Evolutionary conservation across 2,797 vertebrate genomes (phyloP), one percentile per base, ranked within the genome.

Genomic region (Gambelia wislizenii): DNA sequence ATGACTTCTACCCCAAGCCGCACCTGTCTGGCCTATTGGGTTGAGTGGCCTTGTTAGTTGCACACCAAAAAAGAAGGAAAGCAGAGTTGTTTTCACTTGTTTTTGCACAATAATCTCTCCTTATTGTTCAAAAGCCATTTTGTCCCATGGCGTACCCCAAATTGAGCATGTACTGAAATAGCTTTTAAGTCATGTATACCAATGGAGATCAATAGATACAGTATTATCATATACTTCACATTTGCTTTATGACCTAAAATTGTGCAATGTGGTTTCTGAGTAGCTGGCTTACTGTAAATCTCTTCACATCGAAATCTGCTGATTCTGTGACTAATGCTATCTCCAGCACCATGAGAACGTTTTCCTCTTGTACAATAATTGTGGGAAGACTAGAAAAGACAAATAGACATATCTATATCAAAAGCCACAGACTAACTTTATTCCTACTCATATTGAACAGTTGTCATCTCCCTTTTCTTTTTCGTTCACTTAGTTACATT

Each of bases 221-320:
- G 49, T 94, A 88, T 93, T 93, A 90, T 93, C 93, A 77, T 83
- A 56, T 87, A 95, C 61, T 42, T 94, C 85, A 72, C 83, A 94
- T 90, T 96, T 95, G 92, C 85, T 87, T 88, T 93, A 93, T 92
- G 83, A 93, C 85, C 91, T 94, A 94, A 96, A 95, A 94, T 95
- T 94, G 87, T 91, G 89, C 93, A 91, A 84, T 95, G 87, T 91
- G 91, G 87, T 95, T 96, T 96, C 87, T 94, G 91, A 96, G 92
- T 94, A 93, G 82, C 30, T 95, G 92, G 91, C 93, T 94, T 95
- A 93, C 91, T 93, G 91, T 90, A 96, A 95, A 86, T 92, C 83
- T 90, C 88, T 93, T 91, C 94, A 74, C 89, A 94, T 85, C 90
- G 87, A 69, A 85, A 52, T 27, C 20, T 92, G 86, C 95, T 88